Base-by-base conservation (phyloP, 1,140 invertebrate species). In the Psilanteris sp. region DNA sequence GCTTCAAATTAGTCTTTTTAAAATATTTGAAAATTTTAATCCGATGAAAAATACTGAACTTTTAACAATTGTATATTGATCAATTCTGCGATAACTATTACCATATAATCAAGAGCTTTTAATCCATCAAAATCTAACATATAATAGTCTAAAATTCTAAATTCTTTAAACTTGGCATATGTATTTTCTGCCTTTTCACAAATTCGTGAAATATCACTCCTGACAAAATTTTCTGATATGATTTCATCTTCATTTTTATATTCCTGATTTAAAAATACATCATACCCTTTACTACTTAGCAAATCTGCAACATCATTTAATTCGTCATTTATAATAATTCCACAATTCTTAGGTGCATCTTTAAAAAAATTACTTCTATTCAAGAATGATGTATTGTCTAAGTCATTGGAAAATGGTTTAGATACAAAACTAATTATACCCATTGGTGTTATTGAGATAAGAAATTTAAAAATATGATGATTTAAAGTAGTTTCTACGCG, bases 391-490 rank as follows among this genome's bases (percentile, higher is more conserved):
- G 5, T 7, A 5, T 61, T 48, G 9, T 16, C n/a, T 6, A 5
- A 14, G 0, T 36, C 20, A 1, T 9, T 6, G 0, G n/a, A 3
- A 10, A 37, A 10, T 1, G 29, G 6, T 2, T 61, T 15, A 0
- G 55, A 61, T 0, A 48, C 13, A 11, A 37, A 48, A 9, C 41
- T 61, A 11, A 61, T 29, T 4, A 0, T 7, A 3, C 55, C 55
- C 0, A 18, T 8, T n/a, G 41, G 55, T 2, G 41, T 18, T 4
- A 61, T 36, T 1, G 55, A 61, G 1, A 61, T 29, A 2, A 61
- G 9, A 11, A 31, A 61, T 20, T 61, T 61, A 13, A 6, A 16
- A 3, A 11, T n/a, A 5, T 1, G 1, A 3, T 37, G 3, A 1
- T 5, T 3, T 5, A 22, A n/a, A 9, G 10, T 9, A 6, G 7